Evolutionary conservation across 1,140 invertebrate species (phyloP), one percentile per base, ranked within the genome.

Genomic region (Diachasma alloeum): DNA sequence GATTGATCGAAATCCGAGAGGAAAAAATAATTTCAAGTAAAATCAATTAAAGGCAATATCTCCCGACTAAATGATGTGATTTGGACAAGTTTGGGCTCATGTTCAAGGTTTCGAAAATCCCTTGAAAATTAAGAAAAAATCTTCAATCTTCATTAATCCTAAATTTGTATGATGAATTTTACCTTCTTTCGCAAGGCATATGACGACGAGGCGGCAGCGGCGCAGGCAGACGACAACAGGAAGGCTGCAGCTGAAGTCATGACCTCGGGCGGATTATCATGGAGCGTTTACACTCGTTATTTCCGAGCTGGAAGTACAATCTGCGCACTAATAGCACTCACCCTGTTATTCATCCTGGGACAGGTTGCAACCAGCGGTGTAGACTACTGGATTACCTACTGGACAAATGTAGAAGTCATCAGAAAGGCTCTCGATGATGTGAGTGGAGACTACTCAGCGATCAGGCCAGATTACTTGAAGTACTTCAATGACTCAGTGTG

Each of bases 301-400:
- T 92, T 96, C 71, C 86, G 85, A 24, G 91, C 93, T 0, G 95
- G 95, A 13, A 90, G 92, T 5, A 93, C 92, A 1, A 88, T 90
- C 22, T 87, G 90, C 19, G 83, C 92, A 11, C 89, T 96, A 0
- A 66, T 90, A 0, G 76, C 92, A 0, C 90, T 96, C 22, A 63
- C 93, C 0, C 56, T 93, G 0, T 75, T 93, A 0, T 91, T 94
- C 80, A 15, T 95, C 0, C 15, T 95, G 0, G 92, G 94, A 0
- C 95, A 96, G 89, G 86, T 91, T 0, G 86, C 91, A 0, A 94
- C 93, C 42, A 95, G 93, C 76, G 91, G 92, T 0, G 92, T 92
- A 5, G 96, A 97, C 83, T 97, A 93, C 83, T 97, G 95, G 92
- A 89, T 96, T 0, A 93, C 94, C 77, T 93, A 92, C 74, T 97